Percentiles rank a stretch among this genome's conserved stretches.
Conservation (phyloP, 1,140 invertebrate genomes). For the Megalopta genalis region DNA sequence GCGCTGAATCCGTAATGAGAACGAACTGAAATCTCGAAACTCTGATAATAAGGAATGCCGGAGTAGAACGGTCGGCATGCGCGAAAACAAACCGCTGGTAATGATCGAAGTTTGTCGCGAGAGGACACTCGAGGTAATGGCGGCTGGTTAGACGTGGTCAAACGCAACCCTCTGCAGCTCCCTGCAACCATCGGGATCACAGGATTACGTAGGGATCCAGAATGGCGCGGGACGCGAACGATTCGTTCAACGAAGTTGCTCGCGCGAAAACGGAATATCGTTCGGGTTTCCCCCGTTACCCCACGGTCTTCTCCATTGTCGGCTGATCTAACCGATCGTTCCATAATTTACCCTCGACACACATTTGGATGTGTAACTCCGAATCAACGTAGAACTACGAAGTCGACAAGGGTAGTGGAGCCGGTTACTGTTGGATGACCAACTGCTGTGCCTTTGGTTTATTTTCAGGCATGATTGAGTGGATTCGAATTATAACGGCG, state of each 20-base stretch:
- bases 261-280: conserved; percentile 17
- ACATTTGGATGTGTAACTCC: too few relatives aligned
- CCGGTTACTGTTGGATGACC: too few relatives aligned
- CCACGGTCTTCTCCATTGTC: not conserved
- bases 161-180: conserved; percentile 13
- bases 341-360: too few relatives aligned
- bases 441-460: too few relatives aligned
- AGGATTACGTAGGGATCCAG: conserved; percentile 28
- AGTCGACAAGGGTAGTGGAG: too few relatives aligned
- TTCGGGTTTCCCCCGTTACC: conserved; percentile 15
- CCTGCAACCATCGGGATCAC: not conserved
- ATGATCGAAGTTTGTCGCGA: conserved; percentile 41
- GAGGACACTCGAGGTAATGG: conserved; percentile 32
- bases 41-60: conserved; percentile 24
- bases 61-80: not conserved
- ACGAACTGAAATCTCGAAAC: conserved; percentile 26
- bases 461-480: too few relatives aligned
- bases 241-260: conserved; percentile 17
- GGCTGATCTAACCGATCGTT: not conserved
- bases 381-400: too few relatives aligned
- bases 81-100: conserved; percentile 31
- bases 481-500: too few relatives aligned
- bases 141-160: conserved; percentile 39
- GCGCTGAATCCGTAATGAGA: conserved; percentile 15
- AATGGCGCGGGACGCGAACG: conserved; percentile 30